Conservation (phyloP, 1,140 invertebrate species). For the Panulirus ornatus region DNA sequence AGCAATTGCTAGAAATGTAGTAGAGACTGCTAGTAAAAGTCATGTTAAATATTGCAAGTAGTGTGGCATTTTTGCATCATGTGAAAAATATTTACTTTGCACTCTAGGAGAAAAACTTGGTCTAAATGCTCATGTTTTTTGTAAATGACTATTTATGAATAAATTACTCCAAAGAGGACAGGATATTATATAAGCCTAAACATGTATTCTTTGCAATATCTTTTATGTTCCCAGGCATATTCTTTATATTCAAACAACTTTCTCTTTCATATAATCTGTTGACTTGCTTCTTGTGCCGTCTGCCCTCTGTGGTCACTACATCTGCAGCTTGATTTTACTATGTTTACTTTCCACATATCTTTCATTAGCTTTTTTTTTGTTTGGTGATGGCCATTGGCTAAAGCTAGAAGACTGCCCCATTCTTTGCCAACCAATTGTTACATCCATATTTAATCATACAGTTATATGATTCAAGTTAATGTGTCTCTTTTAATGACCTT, state of each 20-base stretch:
- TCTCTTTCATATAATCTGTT: not conserved
- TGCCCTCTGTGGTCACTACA: not conserved
- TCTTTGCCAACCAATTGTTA: not conserved
- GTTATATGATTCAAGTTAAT: not conserved
- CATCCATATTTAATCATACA: not conserved
- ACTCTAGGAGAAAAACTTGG: constrained; percentile 16
- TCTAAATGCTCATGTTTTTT: not conserved
- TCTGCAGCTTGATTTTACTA: not conserved
- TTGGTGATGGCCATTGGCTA: not conserved
- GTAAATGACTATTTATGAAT: not conserved
- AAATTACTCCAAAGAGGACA: constrained; percentile 8
- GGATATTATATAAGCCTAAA: constrained; percentile 5
- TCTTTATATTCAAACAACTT: not conserved
- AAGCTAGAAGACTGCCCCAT: not conserved
- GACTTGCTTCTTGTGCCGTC: not conserved
- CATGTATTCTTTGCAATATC: not conserved
- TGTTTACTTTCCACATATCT: not conserved
- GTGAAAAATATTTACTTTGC: constrained; percentile 36
- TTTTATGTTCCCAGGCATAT: not conserved
- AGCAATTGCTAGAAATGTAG: constrained; percentile 26
- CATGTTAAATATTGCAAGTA: constrained; percentile 48
- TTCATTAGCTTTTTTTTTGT: not conserved
- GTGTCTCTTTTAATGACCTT: too few species aligned
- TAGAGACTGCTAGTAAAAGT: not conserved
- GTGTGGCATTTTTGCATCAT: constrained; percentile 58